Evolutionary conservation across 2,113 vertebrate species (phyloP).

Genomic region (Gadus chalcogrammus): DNA sequence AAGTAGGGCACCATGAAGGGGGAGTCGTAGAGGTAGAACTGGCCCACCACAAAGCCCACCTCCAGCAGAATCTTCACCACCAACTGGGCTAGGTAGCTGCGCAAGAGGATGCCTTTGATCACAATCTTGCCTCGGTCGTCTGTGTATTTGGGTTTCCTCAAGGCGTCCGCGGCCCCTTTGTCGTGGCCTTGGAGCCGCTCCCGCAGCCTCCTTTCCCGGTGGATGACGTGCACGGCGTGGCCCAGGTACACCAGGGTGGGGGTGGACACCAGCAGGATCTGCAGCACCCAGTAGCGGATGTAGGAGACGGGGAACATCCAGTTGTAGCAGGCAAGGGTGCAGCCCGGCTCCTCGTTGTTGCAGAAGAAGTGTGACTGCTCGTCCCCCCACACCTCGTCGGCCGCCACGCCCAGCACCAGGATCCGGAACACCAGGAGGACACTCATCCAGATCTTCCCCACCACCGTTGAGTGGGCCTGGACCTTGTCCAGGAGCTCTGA

Average conservation of each 20-base stretch:
- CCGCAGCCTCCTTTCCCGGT: slow-evolving; percentile 61
- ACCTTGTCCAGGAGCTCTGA: slow-evolving; percentile 66
- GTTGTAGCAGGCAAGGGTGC: slow-evolving; percentile 65
- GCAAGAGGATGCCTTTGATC: slow-evolving; percentile 83
- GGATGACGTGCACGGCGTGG: slow-evolving; percentile 63
- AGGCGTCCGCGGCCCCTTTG: accelerated
- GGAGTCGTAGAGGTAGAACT: slow-evolving; percentile 74
- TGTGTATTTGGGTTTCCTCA: slow-evolving; percentile 64
- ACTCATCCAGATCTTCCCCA: slow-evolving; percentile 75
- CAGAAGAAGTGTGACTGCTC: slow-evolving; percentile 62
- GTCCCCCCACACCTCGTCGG: slow-evolving; percentile 67
- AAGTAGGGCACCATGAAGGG: slow-evolving; percentile 71
- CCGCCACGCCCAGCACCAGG: slow-evolving; percentile 62
- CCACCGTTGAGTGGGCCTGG: slow-evolving; percentile 68
- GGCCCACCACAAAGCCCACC: slow-evolving; percentile 83
- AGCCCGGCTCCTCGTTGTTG: slow-evolving; percentile 63
- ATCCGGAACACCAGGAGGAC: slow-evolving; percentile 73
- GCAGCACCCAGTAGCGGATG: slow-evolving; percentile 71
- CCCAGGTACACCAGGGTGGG: slow-evolving; percentile 68
- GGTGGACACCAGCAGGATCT: slow-evolving; percentile 68
- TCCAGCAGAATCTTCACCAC: slow-evolving; percentile 86
- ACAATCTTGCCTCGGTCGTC: slow-evolving; percentile 80
- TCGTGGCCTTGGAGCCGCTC: slow-evolving; percentile 54
- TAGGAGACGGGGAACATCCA: slow-evolving; percentile 70
- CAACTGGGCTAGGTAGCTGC: slow-evolving; percentile 86